These are phyloP conservation scores for Eupsilia transversa DNA, from an alignment of 2,888 invertebrate species.

Conservation along the genomic window DNA sequence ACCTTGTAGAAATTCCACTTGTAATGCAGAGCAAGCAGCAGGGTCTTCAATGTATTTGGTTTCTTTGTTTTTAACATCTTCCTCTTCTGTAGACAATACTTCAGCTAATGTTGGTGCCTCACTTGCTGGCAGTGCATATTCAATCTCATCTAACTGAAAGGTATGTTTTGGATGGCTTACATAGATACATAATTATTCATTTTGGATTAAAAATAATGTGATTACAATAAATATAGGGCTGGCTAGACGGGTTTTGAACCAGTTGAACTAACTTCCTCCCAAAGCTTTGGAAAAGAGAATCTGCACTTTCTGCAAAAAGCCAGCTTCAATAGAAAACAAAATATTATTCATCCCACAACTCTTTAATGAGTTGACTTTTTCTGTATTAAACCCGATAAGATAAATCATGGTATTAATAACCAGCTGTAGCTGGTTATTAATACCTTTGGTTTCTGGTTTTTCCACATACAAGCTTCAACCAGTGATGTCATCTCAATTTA, in stretches of 20 bases:
- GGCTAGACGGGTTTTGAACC: background rate
- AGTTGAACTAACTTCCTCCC: background rate
- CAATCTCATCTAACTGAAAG: slow-evolving; percentile 86
- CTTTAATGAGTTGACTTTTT: background rate
- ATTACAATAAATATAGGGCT: background rate
- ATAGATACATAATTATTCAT: background rate
- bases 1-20: slow-evolving; percentile 93
- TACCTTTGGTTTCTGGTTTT: too few species aligned
- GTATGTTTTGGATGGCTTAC: slow-evolving; percentile 17
- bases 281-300: background rate
- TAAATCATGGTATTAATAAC: background rate
- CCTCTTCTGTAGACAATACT: slow-evolving; percentile 80
- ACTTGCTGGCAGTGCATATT: slow-evolving; percentile 87
- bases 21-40: slow-evolving; percentile 83
- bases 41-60: slow-evolving; percentile 76
- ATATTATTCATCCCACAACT: background rate
- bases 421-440: too few species aligned
- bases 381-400: background rate
- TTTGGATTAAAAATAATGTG: background rate
- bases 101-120: slow-evolving; percentile 87
- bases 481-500: background rate
- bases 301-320: background rate
- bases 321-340: background rate
- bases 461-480: background rate
- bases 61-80: slow-evolving; percentile 70